Evolutionary conservation across 2,888 invertebrate species (phyloP).

Genomic region (Scaptomyza polygonia): DNA sequence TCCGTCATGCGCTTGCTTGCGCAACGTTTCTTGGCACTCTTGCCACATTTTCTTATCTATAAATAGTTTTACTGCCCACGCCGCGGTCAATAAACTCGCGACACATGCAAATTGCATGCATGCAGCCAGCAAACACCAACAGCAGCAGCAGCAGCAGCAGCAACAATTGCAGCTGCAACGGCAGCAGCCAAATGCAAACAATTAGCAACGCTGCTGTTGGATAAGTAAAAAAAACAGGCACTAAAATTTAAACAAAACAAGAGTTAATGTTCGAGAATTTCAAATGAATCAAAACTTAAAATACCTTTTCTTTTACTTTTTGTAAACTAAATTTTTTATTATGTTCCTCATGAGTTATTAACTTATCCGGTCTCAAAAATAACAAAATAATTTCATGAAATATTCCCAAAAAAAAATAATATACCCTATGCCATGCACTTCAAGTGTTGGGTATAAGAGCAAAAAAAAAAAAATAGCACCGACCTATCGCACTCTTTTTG

Average conservation of each 20-base stretch:
- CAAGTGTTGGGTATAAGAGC: constrained; percentile 2
- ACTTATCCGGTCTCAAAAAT: too few relatives aligned
- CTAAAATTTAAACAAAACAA: constrained; percentile 12
- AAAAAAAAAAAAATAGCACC: constrained; percentile 55
- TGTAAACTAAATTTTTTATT: not conserved
- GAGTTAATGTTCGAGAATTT: not conserved
- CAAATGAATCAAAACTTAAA: not conserved
- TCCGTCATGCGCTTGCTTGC: constrained; percentile 54
- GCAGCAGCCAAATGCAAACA: constrained; percentile 64
- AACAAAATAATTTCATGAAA: too few relatives aligned
- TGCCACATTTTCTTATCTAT: constrained; percentile 79
- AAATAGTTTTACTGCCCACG: constrained; percentile 77
- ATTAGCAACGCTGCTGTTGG: constrained; percentile 55
- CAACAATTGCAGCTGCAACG: constrained; percentile 25
- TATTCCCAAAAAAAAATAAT: too few relatives aligned
- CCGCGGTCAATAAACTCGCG: constrained; percentile 79
- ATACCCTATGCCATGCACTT: not conserved
- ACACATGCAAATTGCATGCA: constrained; percentile 76
- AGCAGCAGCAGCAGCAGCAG: constrained; percentile 19
- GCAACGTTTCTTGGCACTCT: constrained; percentile 68
- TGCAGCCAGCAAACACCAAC: constrained; percentile 9
- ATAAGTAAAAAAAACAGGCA: constrained; percentile 26
- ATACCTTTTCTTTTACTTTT: constrained; percentile 2
- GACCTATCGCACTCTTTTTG: constrained; percentile 79
- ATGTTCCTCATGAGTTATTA: too few relatives aligned